Evolutionary conservation across 2,888 invertebrate species (phyloP).

Genomic region (Leptothorax acervorum): DNA sequence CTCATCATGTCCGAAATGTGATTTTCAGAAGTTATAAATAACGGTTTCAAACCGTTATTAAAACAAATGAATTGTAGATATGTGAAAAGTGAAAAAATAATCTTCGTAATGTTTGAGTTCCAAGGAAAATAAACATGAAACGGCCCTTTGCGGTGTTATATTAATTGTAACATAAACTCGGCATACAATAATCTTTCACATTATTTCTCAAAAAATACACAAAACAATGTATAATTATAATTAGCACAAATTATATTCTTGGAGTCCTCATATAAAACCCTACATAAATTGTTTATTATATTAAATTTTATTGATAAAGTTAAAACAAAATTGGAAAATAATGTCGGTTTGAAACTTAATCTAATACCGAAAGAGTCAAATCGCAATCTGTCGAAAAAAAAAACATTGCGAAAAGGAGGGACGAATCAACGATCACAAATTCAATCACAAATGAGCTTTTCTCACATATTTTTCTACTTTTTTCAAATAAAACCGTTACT

Average conservation of each 20-base stretch:
- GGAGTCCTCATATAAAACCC: neutral
- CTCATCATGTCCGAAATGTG: neutral
- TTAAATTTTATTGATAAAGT: neutral
- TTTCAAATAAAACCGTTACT: neutral
- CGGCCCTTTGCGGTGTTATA: neutral
- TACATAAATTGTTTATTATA: neutral
- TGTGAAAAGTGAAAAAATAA: neutral
- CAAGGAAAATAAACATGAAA: neutral
- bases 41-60: neutral
- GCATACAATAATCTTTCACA: neutral
- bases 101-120: neutral
- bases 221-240: constrained; percentile 7
- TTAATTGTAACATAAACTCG: neutral
- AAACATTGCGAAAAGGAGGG: neutral
- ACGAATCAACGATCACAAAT: neutral
- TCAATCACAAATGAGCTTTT: neutral
- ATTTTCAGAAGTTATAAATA: neutral
- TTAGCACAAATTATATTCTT: neutral
- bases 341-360: neutral
- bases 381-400: neutral
- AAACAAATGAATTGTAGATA: neutral
- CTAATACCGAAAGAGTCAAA: neutral
- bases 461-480: neutral
- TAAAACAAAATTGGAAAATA: neutral
- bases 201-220: neutral